Percentiles rank a stretch among this genome's conserved stretches.
phyloP scores from a whole-genome alignment of 2,888 invertebrate species.

The Pyrrhia umbra region DNA sequence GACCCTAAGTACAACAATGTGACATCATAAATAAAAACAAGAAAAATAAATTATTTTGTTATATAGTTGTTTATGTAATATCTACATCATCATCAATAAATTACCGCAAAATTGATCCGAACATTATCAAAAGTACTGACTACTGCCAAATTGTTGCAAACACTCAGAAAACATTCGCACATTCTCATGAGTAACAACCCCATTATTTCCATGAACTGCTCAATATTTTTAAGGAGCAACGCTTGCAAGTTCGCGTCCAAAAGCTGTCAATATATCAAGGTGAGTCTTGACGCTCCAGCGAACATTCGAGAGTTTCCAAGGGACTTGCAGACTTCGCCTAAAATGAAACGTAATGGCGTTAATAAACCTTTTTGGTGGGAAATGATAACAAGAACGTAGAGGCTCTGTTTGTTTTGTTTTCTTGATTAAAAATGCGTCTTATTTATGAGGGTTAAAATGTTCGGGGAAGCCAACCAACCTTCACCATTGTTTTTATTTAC shows the following conservation, averaged over 20 bases:
- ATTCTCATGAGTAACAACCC: background rate
- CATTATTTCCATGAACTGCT: constrained; percentile 19
- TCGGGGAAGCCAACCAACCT: constrained; percentile 11
- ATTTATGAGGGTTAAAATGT: constrained; percentile 13
- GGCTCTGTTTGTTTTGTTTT: constrained; percentile 12
- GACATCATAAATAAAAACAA: too few relatives aligned
- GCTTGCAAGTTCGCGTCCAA: constrained; percentile 19
- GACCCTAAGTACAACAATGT: too few relatives aligned
- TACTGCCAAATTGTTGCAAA: background rate
- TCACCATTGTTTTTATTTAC: constrained; percentile 40
- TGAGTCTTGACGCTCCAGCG: constrained; percentile 6
- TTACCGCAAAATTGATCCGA: background rate
- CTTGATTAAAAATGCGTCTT: constrained; percentile 44
- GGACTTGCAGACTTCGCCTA: constrained; percentile 4
- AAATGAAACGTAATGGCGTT: constrained; percentile 23
- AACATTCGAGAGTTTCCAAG: constrained; percentile 26
- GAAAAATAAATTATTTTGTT: too few relatives aligned
- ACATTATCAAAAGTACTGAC: background rate
- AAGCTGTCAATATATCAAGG: constrained; percentile 37
- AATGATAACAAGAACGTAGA: constrained; percentile 2
- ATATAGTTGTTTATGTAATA: too few relatives aligned
- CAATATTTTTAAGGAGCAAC: constrained; percentile 40
- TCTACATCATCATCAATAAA: background rate
- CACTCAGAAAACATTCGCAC: background rate
- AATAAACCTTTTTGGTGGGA: constrained; percentile 15